Percentiles rank a stretch among this genome's conserved stretches.
Conservation (phyloP, 1,140 invertebrate species). For the Lepidotrigona ventralis region DNA sequence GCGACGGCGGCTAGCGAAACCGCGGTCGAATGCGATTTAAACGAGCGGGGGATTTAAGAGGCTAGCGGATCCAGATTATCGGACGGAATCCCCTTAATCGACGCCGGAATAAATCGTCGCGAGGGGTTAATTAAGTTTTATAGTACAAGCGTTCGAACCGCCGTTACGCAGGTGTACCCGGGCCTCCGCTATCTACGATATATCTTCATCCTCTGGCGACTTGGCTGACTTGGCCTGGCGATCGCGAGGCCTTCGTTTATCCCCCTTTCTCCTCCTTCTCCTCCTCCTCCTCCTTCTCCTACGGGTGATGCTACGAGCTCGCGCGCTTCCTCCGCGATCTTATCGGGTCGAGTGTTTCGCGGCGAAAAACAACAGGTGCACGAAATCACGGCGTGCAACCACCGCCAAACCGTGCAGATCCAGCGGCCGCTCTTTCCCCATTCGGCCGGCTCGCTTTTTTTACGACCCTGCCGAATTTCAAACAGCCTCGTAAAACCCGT, state of each 20-base stretch:
- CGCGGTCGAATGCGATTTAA: constrained; percentile 24
- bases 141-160: constrained; percentile 23
- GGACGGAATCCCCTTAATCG: constrained; percentile 48
- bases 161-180: constrained; percentile 54
- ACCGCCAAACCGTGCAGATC: constrained; percentile 19
- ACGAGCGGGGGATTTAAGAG: constrained; percentile 24
- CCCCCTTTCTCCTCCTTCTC: too few species aligned
- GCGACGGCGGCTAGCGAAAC: constrained; percentile 17
- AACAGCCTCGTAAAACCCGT: constrained; percentile 32
- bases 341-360: constrained; percentile 38
- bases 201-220: constrained; percentile 58
- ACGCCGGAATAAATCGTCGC: constrained; percentile 56
- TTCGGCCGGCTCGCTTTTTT: background rate
- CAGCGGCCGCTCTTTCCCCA: constrained; percentile 15
- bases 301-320: background rate
- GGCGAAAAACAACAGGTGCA: constrained; percentile 67
- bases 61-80: constrained; percentile 57
- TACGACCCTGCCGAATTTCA: constrained; percentile 44
- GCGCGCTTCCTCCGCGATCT: constrained; percentile 27
- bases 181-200: constrained; percentile 61
- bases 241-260: background rate
- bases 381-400: constrained; percentile 53
- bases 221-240: constrained; percentile 16
- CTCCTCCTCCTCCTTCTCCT: too few species aligned
- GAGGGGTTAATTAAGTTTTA: constrained; percentile 67